Evolutionary conservation across 2,797 vertebrate species (phyloP).

Genomic region (Dermochelys coriacea): DNA sequence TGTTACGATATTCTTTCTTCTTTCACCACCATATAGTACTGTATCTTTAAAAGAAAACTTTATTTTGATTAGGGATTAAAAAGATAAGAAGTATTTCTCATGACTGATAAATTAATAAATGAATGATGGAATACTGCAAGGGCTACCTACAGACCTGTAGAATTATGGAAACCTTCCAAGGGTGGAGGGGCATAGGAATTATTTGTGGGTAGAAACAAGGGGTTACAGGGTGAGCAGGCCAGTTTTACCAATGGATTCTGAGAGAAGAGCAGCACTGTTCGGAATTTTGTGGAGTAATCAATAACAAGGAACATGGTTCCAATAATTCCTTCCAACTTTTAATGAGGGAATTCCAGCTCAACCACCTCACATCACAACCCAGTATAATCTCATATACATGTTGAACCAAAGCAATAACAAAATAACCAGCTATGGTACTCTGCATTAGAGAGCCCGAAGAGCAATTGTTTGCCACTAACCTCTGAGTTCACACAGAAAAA

Average conservation of each 20-base stretch:
- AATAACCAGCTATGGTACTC: background rate
- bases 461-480: background rate
- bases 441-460: fast-evolving
- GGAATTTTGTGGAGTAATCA: background rate
- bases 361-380: background rate
- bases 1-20: background rate
- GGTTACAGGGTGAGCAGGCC: background rate
- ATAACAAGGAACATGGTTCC: background rate
- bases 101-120: too few species aligned
- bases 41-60: background rate
- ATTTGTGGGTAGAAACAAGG: background rate
- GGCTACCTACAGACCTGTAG: background rate
- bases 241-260: background rate
- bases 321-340: background rate
- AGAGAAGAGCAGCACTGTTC: background rate
- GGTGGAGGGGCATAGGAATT: background rate
- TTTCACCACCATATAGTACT: background rate
- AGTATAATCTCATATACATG: background rate
- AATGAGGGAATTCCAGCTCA: background rate
- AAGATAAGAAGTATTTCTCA: background rate
- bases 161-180: background rate
- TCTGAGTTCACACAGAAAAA: background rate
- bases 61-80: background rate
- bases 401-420: background rate
- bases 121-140: background rate